A percentile compares a stretch with the other conserved stretches of the same genome.
Evolutionary conservation across 2,113 vertebrate genomes (phyloP).

Genomic region (Tautogolabrus adspersus): DNA sequence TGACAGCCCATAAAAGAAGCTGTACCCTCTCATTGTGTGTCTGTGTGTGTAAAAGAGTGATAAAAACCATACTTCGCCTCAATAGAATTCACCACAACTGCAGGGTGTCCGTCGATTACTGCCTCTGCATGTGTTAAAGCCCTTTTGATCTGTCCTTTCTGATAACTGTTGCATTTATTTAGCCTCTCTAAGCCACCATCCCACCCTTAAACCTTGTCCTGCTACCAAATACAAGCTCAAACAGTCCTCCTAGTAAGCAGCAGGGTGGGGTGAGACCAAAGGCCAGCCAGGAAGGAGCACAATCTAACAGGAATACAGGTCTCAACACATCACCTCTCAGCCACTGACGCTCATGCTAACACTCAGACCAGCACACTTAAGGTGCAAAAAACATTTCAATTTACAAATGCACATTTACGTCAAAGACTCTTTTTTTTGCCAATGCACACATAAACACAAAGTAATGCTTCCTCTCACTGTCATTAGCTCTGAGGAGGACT

Average conservation of each 20-base stretch:
- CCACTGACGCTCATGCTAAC: conserved; percentile 59
- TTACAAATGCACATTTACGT: conserved; percentile 42
- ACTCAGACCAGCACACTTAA: conserved; percentile 42
- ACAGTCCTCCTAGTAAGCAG: conserved; percentile 44
- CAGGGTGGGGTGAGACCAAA: conserved; percentile 64
- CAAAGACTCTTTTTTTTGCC: conserved; percentile 43
- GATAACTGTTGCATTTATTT: conserved; percentile 42
- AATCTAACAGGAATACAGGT: conserved; percentile 72
- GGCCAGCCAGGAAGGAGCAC: conserved; percentile 57
- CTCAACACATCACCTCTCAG: conserved; percentile 74
- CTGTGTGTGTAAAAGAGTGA: conserved; percentile 57
- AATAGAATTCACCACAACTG: conserved; percentile 67
- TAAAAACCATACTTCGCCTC: conserved; percentile 63
- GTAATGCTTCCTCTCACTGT: conserved; percentile 51
- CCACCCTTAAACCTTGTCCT: conserved; percentile 33
- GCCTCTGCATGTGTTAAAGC: conserved; percentile 54
- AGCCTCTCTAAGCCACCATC: conserved; percentile 24
- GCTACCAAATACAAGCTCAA: conserved; percentile 69
- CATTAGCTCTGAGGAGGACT: conserved; percentile 58
- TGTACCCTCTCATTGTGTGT: conserved; percentile 72
- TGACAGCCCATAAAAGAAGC: conserved; percentile 75
- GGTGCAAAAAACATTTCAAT: conserved; percentile 44
- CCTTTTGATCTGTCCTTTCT: conserved; percentile 39
- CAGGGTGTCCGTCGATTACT: conserved; percentile 60
- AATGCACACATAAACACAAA: conserved; percentile 30